Evolutionary conservation across 2,113 vertebrate species (phyloP), one percentile per base, ranked within the genome.

Genomic region (Lepus timidus): DNA sequence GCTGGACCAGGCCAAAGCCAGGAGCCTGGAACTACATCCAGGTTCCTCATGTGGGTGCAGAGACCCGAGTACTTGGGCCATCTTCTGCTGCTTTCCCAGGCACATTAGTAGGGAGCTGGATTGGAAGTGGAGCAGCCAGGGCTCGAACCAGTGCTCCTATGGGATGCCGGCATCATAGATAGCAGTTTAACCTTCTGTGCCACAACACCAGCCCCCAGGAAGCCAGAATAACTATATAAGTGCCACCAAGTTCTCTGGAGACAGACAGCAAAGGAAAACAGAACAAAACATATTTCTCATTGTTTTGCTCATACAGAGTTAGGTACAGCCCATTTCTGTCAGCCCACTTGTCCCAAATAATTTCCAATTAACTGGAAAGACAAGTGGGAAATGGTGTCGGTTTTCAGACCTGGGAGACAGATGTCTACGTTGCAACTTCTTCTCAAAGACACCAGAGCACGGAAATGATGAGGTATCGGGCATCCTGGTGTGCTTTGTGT

Each of bases 381-480:
- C 29, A 86, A n/a, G 73, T 29, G 9, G 31, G 5, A n/a, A 17
- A 52, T 20, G 33, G 61, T 27, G 27, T 39, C 23, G 16, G 62
- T 23, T 27, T 73, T 39, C 23, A 19, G 25, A 17, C 27, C 75
- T 39, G 25, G 2, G 55, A 39, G 44, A 8, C 44, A 44, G 44
- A 44, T 49, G 27, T 76, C 65, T 1, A 19, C 29, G 2, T 7
- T 3, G 52, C 52, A 52, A 36, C 27, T 2, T 29, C n/a, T 49
- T 44, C 36, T 55, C 67, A 4, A 31, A 74, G 52, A 3, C 9
- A 4, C 36, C 23, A 19, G 27, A 33, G 17, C 55, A 58, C 14
- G 7, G 27, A 64, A 29, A 6, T 4, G 4, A 0, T 2, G 4
- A 33, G 49, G 25, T 58, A 2, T 4, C 55, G 6, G 55, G 55